Evolutionary conservation across 1,140 invertebrate species (phyloP), one percentile per base, ranked within the genome.

Genomic region (Lordiphosa mommai): DNA sequence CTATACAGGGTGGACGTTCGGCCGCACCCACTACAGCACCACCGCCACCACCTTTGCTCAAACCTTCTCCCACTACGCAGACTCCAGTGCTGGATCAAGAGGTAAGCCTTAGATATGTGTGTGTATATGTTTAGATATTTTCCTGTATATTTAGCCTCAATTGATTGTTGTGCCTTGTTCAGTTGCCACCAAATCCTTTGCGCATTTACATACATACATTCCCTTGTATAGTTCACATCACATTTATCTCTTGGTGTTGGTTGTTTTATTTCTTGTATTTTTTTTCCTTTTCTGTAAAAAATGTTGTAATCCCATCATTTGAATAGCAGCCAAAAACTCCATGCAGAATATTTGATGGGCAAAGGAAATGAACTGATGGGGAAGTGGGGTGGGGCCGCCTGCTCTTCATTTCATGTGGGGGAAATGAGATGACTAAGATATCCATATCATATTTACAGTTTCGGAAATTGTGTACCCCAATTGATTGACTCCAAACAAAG

Each of bases 71-170:
- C 46, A 70, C 88, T 29, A 90, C 80, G 12, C 90, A 91, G 20
- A 91, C 92, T 34, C 91, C 91, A 29, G 91, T 92, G 86, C 84
- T 94, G 56, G 93, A 94, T 85, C 91, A 92, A 69, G 93, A 94
- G 90, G 93, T 93, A 88, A 90, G 89, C 71, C 3, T 27, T 2
- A 1, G 4, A 2, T 6, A 2, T 7, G 4, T 0, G 1, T 5
- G 12, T 5, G n/a, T n/a, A n/a, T n/a, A n/a, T n/a, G n/a, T n/a
- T n/a, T 12, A 7, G 7, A n/a, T 29, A 13, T 9, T 17, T 13
- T n/a, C 14, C 12, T 12, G 30, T 48, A 34, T 14, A 52, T 33
- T 41, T 20, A 61, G 32, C 67, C n/a, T 64, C 36, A 72, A 55
- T 52, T 59, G 64, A 64, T 20, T 58, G 59, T 79, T 79, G 73